Evolutionary conservation across 2,888 invertebrate species (phyloP).

Genomic region (Argyra leucocephala): DNA sequence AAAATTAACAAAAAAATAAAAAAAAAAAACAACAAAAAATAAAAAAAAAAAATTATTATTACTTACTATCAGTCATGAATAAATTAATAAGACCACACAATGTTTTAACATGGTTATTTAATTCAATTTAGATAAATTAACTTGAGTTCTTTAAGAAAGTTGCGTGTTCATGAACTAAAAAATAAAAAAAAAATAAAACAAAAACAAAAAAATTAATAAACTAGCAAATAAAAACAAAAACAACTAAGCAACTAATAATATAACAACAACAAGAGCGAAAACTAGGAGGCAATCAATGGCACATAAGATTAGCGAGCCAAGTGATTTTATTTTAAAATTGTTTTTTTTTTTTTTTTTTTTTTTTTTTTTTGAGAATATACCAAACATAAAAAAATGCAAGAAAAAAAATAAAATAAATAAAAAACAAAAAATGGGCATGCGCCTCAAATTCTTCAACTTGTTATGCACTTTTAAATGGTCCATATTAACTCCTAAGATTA

Average conservation of each 20-base stretch:
- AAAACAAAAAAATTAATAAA: background rate
- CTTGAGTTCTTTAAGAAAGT: constrained; percentile 28
- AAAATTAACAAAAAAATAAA: no score
- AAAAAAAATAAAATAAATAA: background rate
- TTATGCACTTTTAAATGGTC: background rate
- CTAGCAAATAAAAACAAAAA: background rate
- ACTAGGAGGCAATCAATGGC: background rate
- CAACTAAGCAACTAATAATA: background rate
- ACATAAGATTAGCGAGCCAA: background rate
- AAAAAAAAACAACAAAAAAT: no score
- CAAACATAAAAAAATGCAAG: background rate
- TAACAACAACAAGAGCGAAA: background rate
- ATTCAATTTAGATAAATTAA: constrained; percentile 46
- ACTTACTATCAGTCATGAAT: constrained; percentile 27
- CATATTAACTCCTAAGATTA: constrained; percentile 3
- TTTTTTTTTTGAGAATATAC: no score
- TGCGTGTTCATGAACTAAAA: constrained; percentile 22
- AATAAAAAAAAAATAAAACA: background rate
- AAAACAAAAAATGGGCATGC: constrained; percentile 16
- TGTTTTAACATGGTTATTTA: constrained; percentile 43
- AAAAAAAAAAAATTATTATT: background rate
- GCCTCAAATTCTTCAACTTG: constrained; percentile 14
- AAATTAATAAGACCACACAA: constrained; percentile 40
- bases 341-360: background rate
- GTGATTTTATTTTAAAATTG: background rate